A percentile compares a stretch with the other conserved stretches of the same genome.
phyloP scores from a whole-genome alignment of 2,113 vertebrate species.

The Sakesphorus luctuosus region DNA sequence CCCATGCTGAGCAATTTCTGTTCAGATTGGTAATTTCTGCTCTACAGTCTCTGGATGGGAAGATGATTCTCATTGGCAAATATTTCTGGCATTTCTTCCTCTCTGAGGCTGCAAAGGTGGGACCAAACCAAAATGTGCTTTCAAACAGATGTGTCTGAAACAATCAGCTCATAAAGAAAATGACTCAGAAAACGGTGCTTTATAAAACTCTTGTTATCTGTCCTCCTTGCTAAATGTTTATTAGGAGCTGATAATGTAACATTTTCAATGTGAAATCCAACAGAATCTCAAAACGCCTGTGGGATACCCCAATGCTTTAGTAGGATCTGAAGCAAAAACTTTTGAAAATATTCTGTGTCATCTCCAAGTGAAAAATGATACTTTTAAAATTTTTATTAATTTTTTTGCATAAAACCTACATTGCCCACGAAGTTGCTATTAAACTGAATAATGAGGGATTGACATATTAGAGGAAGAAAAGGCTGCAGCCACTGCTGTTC shows the following conservation, averaged over 20 bases:
- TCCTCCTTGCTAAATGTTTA: neutral
- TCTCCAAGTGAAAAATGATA: neutral
- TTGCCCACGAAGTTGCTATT: neutral
- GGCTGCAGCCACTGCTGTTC: neutral
- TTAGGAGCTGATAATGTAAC: neutral
- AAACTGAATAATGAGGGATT: constrained; percentile 1
- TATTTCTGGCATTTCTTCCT: constrained; percentile 1
- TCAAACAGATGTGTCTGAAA: neutral
- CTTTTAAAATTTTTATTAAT: neutral
- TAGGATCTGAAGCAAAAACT: neutral
- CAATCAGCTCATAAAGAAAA: neutral
- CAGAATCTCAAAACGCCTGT: neutral
- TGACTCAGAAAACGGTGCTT: neutral
- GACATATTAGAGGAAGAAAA: constrained; percentile 20
- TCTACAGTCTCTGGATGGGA: neutral
- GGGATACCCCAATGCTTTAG: neutral
- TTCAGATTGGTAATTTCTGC: constrained; percentile 21
- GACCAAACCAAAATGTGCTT: constrained; percentile 26
- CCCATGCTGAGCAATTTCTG: neutral
- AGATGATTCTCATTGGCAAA: constrained; percentile 35
- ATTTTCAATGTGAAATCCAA: neutral
- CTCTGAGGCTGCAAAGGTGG: neutral
- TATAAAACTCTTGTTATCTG: neutral
- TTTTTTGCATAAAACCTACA: neutral
- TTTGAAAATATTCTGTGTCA: neutral